phyloP scores from a whole-genome alignment of 2,888 invertebrate species.

The Baronia brevicornis region DNA sequence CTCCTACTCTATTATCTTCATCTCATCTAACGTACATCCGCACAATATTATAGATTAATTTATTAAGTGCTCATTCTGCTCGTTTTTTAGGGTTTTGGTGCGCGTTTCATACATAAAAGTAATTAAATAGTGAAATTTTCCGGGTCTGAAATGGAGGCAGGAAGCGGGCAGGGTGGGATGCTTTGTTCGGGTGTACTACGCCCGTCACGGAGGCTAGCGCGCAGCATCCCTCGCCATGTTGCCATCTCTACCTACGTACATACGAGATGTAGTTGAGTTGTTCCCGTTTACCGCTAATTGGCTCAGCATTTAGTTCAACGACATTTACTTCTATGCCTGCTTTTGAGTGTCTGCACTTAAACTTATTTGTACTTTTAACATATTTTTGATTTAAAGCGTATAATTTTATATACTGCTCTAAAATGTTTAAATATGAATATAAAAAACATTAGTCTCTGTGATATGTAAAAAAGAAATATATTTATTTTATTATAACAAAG shows the following conservation, averaged over 20 bases:
- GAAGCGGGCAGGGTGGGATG: conserved; percentile 56
- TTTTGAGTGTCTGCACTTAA: neutral
- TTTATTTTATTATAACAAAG: no score
- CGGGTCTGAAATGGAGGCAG: conserved; percentile 35
- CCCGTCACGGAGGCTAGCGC: conserved; percentile 61
- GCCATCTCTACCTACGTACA: conserved; percentile 25
- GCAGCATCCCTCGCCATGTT: conserved; percentile 67
- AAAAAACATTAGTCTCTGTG: no score
- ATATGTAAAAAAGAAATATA: no score
- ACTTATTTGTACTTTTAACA: neutral
- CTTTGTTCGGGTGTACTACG: conserved; percentile 62
- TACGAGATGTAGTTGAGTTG: conserved; percentile 14
- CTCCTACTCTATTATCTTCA: conserved; percentile 24
- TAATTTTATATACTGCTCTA: no score
- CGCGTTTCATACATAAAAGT: conserved; percentile 48
- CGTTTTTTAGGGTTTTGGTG: conserved; percentile 33
- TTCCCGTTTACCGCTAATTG: conserved; percentile 9
- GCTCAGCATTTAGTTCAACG: no score
- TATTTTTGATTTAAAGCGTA: no score
- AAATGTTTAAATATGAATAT: no score
- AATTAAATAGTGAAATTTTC: conserved; percentile 30
- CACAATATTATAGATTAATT: conserved; percentile 3
- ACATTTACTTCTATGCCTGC: no score
- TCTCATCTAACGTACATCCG: conserved; percentile 10
- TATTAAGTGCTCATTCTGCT: conserved; percentile 15